Conservation (phyloP, 2,888 invertebrate species). For the Scaptomyza polygonia region DNA sequence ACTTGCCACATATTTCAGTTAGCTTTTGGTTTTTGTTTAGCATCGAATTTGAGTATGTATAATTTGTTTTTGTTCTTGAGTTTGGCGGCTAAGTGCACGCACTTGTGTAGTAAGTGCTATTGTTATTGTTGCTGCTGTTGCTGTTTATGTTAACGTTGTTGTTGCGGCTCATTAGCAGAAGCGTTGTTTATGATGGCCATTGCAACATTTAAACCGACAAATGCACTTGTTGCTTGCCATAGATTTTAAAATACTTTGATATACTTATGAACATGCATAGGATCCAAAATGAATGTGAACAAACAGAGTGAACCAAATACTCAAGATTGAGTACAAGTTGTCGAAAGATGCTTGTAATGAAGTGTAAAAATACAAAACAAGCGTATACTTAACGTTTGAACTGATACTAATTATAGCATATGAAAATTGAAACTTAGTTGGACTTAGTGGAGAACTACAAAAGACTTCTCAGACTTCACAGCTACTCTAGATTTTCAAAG, state of each 20-base stretch:
- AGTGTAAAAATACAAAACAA: conserved; percentile 6
- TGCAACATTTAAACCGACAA: conserved; percentile 51
- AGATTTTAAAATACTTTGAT: conserved; percentile 38
- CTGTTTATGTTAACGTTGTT: conserved; percentile 23
- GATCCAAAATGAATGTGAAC: conserved; percentile 42
- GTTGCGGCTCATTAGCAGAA: conserved; percentile 57
- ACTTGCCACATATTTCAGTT: conserved; percentile 54
- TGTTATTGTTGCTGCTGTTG: conserved; percentile 19
- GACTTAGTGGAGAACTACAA: too few species aligned
- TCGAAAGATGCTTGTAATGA: conserved; percentile 15
- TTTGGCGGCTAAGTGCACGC: conserved; percentile 65
- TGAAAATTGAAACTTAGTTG: too few species aligned
- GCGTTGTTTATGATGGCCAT: conserved; percentile 66
- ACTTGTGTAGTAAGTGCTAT: conserved; percentile 62
- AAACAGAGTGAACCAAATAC: conserved; percentile 43
- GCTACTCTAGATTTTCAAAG: background rate
- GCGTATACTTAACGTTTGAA: background rate
- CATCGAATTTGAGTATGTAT: conserved; percentile 48
- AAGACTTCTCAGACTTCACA: background rate
- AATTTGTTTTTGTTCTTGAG: conserved; percentile 66
- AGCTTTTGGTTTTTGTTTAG: conserved; percentile 58
- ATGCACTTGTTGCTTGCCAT: conserved; percentile 71
- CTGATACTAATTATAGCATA: background rate
- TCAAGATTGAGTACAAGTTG: conserved; percentile 8
- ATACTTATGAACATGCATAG: conserved; percentile 11